phyloP scores from a whole-genome alignment of 2,888 invertebrate genomes.

The Trichacis sp. region DNA sequence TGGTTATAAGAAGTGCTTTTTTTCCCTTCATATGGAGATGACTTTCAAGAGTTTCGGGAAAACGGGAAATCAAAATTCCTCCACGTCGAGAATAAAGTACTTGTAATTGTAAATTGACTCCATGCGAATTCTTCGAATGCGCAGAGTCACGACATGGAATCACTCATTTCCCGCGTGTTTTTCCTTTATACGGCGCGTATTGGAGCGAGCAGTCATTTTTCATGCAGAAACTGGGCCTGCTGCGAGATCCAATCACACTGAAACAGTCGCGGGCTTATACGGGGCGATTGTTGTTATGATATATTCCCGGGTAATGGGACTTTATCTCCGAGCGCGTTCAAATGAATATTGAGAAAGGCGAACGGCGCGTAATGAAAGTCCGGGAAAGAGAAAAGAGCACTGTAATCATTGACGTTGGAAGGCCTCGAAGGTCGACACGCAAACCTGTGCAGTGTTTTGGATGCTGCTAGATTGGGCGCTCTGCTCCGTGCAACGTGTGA shows the following conservation, averaged over 20 bases:
- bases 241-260: constrained; percentile 35
- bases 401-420: constrained; percentile 37
- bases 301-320: constrained; percentile 36
- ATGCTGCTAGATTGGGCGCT: constrained; percentile 29
- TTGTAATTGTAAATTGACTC: too few species aligned
- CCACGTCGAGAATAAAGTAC: too few species aligned
- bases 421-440: constrained; percentile 42
- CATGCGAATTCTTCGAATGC: too few species aligned
- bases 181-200: not conserved
- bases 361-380: constrained; percentile 39
- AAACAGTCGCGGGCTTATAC: constrained; percentile 12
- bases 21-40: too few species aligned
- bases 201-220: constrained; percentile 7
- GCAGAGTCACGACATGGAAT: too few species aligned
- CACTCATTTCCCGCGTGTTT: too few species aligned
- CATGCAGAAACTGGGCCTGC: constrained; percentile 16
- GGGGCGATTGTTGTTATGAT: constrained; percentile 31
- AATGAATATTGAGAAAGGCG: constrained; percentile 39
- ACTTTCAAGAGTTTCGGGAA: too few species aligned
- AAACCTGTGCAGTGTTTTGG: constrained; percentile 31
- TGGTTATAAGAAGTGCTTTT: too few species aligned
- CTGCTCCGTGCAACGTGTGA: constrained; percentile 46
- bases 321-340: constrained; percentile 36
- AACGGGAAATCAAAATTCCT: too few species aligned
- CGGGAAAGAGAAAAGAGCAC: constrained; percentile 31